A percentile compares a stretch with the other conserved stretches of the same genome.
These are phyloP conservation scores for Clitarchus hookeri DNA, from an alignment of 2,888 invertebrate species.

Conservation along the genomic window DNA sequence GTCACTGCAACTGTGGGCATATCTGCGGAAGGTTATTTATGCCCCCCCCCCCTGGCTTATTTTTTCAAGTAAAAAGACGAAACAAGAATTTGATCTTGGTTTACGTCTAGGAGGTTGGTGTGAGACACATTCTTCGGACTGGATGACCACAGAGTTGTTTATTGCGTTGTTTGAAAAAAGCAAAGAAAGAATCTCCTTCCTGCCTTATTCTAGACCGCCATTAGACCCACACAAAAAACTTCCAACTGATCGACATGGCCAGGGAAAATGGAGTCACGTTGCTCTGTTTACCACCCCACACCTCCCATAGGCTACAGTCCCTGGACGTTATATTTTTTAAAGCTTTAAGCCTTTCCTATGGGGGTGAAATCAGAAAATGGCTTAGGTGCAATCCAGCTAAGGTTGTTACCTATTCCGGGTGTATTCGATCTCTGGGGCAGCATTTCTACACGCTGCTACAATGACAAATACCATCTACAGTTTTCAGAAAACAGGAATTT, in stretches of 20 bases:
- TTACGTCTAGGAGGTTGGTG: too few relatives aligned
- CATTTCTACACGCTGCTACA: conserved; percentile 42
- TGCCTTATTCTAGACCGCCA: not conserved
- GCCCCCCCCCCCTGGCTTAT: too few relatives aligned
- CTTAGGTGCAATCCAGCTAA: conserved; percentile 29
- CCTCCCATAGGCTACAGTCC: conserved; percentile 24
- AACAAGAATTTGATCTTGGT: not conserved
- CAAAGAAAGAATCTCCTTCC: not conserved
- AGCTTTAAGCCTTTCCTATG: conserved; percentile 44
- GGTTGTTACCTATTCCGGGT: conserved; percentile 39
- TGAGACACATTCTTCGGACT: not conserved
- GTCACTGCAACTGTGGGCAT: not conserved
- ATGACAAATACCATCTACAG: conserved; percentile 40
- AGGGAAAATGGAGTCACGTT: not conserved
- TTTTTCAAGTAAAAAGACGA: too few relatives aligned
- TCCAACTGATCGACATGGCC: conserved; percentile 16
- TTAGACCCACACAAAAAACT: conserved; percentile 5
- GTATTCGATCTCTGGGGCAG: conserved; percentile 41
- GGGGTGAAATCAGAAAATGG: conserved; percentile 37
- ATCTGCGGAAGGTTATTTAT: not conserved
- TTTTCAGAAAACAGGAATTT: conserved; percentile 42
- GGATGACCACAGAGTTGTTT: conserved; percentile 15
- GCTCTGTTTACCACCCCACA: conserved; percentile 17
- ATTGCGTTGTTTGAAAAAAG: not conserved
- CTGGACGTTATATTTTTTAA: conserved; percentile 44